These are phyloP conservation scores for Lampris incognitus DNA, from an alignment of 2,113 vertebrate genomes.

Conservation along the genomic window DNA sequence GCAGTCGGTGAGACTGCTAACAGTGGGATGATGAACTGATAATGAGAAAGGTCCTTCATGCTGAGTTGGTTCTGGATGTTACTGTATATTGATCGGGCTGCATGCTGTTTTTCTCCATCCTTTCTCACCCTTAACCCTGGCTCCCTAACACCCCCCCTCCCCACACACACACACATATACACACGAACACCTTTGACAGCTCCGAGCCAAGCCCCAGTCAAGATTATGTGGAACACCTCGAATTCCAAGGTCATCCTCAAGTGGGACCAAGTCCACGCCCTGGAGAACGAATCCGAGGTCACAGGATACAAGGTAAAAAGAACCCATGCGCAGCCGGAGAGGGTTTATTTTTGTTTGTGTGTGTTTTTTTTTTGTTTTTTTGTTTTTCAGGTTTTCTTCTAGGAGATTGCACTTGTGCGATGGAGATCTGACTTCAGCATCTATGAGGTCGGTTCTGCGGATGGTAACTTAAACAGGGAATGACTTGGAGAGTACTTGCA, in stretches of 20 bases:
- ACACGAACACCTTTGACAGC: conserved; percentile 75
- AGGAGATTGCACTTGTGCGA: not conserved
- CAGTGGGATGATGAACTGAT: conserved; percentile 53
- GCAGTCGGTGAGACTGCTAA: conserved; percentile 33
- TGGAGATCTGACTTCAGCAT: not conserved
- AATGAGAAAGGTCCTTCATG: conserved; percentile 65
- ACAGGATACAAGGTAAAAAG: conserved; percentile 94
- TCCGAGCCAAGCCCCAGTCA: conserved; percentile 92
- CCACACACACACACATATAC: not conserved
- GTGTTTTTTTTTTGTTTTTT: no score
- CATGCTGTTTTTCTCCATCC: conserved; percentile 44
- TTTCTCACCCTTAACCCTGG: not conserved
- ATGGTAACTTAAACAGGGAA: conserved; percentile 15
- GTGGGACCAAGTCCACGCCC: conserved; percentile 96
- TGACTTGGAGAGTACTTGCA: not conserved
- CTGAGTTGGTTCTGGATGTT: conserved; percentile 40
- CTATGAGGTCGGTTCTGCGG: conserved; percentile 15
- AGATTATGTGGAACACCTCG: conserved; percentile 95
- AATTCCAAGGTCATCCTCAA: conserved; percentile 95
- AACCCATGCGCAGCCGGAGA: not conserved
- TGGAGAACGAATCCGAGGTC: conserved; percentile 98
- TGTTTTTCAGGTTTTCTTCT: conserved; percentile 3
- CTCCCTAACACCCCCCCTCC: not conserved
- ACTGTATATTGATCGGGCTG: conserved; percentile 47
- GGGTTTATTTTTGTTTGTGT: no score